These are phyloP conservation scores for Loris lydekkerianus DNA, from an alignment of 2,797 vertebrate species.

Conservation along the genomic window DNA sequence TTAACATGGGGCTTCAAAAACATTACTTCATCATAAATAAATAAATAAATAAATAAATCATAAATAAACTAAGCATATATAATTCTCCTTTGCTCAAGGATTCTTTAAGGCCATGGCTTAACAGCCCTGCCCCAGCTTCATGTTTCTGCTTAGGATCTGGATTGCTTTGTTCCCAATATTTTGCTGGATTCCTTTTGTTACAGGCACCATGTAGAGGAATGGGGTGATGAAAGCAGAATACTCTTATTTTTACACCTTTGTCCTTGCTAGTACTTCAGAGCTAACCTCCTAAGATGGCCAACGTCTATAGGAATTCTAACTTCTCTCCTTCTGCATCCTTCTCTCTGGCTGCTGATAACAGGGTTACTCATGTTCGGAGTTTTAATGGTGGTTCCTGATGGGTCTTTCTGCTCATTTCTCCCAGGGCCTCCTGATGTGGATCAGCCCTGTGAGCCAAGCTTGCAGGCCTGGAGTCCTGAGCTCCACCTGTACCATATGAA, in stretches of 20 bases:
- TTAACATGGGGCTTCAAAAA: background rate
- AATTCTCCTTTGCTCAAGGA: background rate
- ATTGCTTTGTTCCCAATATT: background rate
- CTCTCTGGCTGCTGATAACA: background rate
- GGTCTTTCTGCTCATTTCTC: constrained; percentile 15
- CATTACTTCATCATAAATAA: background rate
- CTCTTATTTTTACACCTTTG: background rate
- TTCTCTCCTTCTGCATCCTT: background rate
- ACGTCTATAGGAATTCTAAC: background rate
- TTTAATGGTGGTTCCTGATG: background rate
- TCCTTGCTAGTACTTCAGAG: background rate
- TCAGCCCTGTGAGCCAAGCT: constrained; percentile 96
- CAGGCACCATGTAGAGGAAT: background rate
- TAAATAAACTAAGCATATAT: background rate
- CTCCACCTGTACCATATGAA: constrained; percentile 96
- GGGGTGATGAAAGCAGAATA: no score
- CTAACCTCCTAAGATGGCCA: background rate
- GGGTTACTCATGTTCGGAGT: background rate
- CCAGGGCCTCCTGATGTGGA: constrained; percentile 97
- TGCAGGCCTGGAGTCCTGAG: constrained; percentile 98
- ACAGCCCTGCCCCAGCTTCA: background rate
- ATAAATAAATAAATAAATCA: background rate
- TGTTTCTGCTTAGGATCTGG: background rate
- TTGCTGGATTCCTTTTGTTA: background rate
- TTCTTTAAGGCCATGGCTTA: background rate